These are phyloP conservation scores for Bombus confusus DNA, from an alignment of 1,140 invertebrate genomes.

Conservation along the genomic window DNA sequence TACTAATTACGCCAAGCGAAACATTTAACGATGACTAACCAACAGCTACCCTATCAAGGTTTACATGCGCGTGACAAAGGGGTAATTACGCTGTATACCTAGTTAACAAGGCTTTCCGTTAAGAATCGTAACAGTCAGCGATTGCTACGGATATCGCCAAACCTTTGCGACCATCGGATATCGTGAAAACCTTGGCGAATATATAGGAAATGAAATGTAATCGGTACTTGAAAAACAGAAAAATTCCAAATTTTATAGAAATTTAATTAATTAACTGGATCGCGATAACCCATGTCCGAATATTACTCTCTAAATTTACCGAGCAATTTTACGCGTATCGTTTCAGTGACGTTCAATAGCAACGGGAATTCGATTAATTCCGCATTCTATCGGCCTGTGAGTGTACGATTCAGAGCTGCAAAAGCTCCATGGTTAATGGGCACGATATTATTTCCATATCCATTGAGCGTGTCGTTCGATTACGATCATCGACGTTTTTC, in stretches of 20 bases:
- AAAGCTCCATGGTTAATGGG: background rate
- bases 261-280: background rate
- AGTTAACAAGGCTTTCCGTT: slow-evolving; percentile 43
- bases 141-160: background rate
- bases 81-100: slow-evolving; percentile 52
- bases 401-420: background rate
- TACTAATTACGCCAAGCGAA: slow-evolving; percentile 59
- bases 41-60: slow-evolving; percentile 37
- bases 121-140: slow-evolving; percentile 46
- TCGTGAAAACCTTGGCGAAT: no score
- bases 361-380: slow-evolving; percentile 22
- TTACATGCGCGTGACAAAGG: slow-evolving; percentile 34
- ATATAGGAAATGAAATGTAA: no score
- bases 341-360: background rate
- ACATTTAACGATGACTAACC: slow-evolving; percentile 60
- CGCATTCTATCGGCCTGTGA: background rate
- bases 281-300: background rate
- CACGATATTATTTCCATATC: slow-evolving; percentile 9
- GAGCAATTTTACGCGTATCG: background rate
- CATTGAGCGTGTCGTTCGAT: background rate
- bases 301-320: background rate
- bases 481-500: background rate
- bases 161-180: no score
- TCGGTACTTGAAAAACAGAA: background rate
- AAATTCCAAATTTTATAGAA: background rate